phyloP scores from a whole-genome alignment of 2,797 vertebrate species.

The Hemitrygon akajei region DNA sequence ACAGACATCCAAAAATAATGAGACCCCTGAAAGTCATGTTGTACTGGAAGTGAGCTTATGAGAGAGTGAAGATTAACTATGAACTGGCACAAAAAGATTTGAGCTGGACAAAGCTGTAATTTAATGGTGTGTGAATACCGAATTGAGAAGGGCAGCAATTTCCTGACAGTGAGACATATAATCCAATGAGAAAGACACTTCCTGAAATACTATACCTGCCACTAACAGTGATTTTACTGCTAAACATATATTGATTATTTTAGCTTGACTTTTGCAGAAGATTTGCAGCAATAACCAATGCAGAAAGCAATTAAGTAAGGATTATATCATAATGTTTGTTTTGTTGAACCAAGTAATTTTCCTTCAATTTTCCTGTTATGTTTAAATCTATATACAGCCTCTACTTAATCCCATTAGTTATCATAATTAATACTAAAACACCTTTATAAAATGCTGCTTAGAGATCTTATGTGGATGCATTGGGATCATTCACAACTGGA shows the following conservation, averaged over 20 bases:
- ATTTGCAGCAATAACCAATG: not conserved
- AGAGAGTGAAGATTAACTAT: conserved; percentile 50
- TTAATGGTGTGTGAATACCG: conserved; percentile 13
- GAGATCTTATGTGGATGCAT: conserved; percentile 5
- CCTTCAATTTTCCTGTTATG: conserved; percentile 9
- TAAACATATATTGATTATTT: conserved; percentile 27
- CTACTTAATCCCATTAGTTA: conserved; percentile 30
- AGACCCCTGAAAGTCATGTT: conserved; percentile 49
- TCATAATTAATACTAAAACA: not conserved
- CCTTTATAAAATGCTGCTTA: not conserved
- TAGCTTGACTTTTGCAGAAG: not conserved
- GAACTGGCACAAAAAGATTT: conserved; percentile 27
- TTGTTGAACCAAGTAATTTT: conserved; percentile 14
- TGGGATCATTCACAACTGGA: not conserved
- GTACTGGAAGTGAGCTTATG: conserved; percentile 49
- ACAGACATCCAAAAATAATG: conserved; percentile 57
- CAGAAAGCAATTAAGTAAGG: conserved; percentile 6
- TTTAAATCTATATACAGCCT: conserved; percentile 11
- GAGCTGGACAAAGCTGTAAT: conserved; percentile 13
- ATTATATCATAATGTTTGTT: conserved; percentile 31
- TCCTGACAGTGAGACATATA: conserved; percentile 23
- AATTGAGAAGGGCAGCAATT: not conserved
- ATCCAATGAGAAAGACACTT: conserved; percentile 18
- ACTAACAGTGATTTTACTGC: not conserved
- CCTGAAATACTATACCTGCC: conserved; percentile 26